Evolutionary conservation across 2,797 vertebrate genomes (phyloP).

Genomic region (Petrocephalus sullivani): DNA sequence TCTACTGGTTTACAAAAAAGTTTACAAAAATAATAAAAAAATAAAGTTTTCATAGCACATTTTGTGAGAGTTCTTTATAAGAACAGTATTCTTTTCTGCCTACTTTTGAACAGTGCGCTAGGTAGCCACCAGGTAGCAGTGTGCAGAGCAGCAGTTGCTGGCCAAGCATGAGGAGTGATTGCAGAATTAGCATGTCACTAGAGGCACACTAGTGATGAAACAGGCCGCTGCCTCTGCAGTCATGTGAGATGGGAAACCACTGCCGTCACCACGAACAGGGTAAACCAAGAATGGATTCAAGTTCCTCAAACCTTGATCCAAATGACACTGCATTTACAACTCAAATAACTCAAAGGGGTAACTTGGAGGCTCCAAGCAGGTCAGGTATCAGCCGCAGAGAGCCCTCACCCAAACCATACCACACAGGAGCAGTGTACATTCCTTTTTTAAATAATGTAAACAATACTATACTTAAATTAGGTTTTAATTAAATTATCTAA

Average conservation of each 20-base stretch:
- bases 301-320: neutral
- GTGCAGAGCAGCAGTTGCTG: neutral
- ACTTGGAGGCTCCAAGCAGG: neutral
- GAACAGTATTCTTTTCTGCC: neutral
- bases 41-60: neutral
- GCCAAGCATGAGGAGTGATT: neutral
- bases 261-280: neutral
- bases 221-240: neutral
- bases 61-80: neutral
- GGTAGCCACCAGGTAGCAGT: neutral
- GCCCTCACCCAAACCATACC: neutral
- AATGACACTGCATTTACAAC: neutral
- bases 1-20: neutral
- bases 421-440: neutral
- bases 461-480: neutral
- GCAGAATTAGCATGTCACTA: neutral
- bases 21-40: neutral
- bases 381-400: neutral
- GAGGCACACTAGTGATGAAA: neutral
- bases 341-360: neutral
- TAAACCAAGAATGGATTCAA: neutral
- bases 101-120: neutral
- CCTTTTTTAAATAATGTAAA: neutral
- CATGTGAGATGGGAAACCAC: neutral
- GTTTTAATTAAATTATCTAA: too few relatives aligned